Base-by-base conservation (phyloP, 2,797 vertebrate species). In the Antennarius maculatus region DNA sequence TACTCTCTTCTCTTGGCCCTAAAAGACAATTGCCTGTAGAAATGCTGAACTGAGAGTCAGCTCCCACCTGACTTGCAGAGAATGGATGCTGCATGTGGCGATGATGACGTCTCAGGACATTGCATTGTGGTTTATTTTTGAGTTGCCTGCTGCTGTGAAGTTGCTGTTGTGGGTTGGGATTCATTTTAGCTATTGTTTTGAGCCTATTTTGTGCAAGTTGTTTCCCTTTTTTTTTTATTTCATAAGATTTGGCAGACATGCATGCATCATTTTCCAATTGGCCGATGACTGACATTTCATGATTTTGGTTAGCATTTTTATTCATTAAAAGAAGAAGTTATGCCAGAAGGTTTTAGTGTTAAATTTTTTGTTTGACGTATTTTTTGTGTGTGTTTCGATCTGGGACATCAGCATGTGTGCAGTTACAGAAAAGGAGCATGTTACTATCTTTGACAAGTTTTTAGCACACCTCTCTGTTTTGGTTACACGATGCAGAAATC, bases 41-140 rank as follows among this genome's bases (percentile, higher is more conserved):
- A 56, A 9, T 37, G 56, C 54, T 45, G 54, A 76, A 31, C 63
- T 51, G 76, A 66, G 58, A 66, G 46, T 56, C 69, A 58, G 77
- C 70, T 72, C 54, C 66, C 63, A 42, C 45, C 37, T 31, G 69
- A 74, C 76, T 75, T 55, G 64, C 1, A 16, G 56, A 82, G 66
- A 81, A 52, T 64, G 45, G 53, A 73, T 77, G 82, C 78, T 90
- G 89, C 90, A 90, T 92, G 92, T 74, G 69, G 64, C 66, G 73
- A 70, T 81, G 64, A 57, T 55, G 65, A 65, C 18, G 12, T 74
- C 61, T 83, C 54, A 62, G 75, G 50, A 69, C 50, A 53, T 59
- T 60, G 68, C 77, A 76, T 68, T 70, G 68, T 79, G 52, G 63
- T 82, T 77, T 82, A 63, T 84, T 78, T 72, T 75, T 78, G 54